phyloP scores from a whole-genome alignment of 2,888 invertebrate species.

The Latheticus oryzae region DNA sequence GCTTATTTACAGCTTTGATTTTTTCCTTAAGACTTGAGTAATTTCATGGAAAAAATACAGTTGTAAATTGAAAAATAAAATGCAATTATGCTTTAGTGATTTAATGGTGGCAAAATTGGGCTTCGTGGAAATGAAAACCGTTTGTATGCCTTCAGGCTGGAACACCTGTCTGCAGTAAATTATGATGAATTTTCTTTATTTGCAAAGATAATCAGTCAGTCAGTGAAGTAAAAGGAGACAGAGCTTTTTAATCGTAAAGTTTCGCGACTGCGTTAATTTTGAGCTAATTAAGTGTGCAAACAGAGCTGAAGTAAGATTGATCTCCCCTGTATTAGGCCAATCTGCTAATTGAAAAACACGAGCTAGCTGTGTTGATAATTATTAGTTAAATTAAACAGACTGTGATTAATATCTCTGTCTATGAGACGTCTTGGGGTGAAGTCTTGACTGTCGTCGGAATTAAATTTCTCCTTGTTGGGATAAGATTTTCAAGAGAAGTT shows the following conservation, averaged over 20 bases:
- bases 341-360: conserved; percentile 46
- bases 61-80: no score
- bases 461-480: conserved; percentile 3
- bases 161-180: conserved; percentile 40
- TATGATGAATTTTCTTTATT: conserved; percentile 41
- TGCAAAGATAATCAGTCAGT: conserved; percentile 41
- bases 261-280: conserved; percentile 43
- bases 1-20: no score
- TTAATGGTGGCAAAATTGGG: no score
- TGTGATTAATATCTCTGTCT: conserved; percentile 40
- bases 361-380: conserved; percentile 42
- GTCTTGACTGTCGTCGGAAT: conserved; percentile 16
- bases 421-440: conserved; percentile 11
- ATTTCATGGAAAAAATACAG: no score
- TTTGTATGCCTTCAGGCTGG: conserved; percentile 17
- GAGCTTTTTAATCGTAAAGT: conserved; percentile 43
- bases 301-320: conserved; percentile 44
- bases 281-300: conserved; percentile 47
- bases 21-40: no score
- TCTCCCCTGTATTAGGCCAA: conserved; percentile 40
- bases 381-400: conserved; percentile 45
- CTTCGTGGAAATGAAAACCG: no score
- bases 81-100: no score
- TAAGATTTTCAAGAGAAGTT: no score
- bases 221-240: conserved; percentile 34